These are phyloP conservation scores for Lasioglossum villosulum DNA, from an alignment of 2,888 invertebrate genomes.

Conservation along the genomic window DNA sequence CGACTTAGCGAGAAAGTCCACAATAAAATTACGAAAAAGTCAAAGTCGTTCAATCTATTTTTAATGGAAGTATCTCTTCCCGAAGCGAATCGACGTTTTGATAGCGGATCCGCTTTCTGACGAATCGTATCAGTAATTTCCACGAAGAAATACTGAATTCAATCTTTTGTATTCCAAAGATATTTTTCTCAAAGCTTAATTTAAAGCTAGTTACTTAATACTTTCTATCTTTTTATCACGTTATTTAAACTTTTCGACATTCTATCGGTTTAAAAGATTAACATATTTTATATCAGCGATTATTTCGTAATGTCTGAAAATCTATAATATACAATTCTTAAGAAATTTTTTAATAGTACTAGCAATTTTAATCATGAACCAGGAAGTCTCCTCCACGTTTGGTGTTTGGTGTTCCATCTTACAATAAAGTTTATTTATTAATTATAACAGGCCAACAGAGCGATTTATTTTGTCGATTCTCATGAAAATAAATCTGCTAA, in stretches of 20 bases:
- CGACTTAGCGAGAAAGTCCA: constrained; percentile 19
- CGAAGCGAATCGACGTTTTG: constrained; percentile 27
- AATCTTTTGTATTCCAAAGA: background rate
- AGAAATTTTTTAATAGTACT: too few relatives aligned
- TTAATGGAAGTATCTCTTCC: constrained; percentile 11
- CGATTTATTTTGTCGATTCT: too few relatives aligned
- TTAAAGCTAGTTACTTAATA: background rate
- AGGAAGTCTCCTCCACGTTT: too few relatives aligned
- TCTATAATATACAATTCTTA: too few relatives aligned
- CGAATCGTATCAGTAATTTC: background rate
- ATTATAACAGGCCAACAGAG: too few relatives aligned
- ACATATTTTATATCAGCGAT: background rate
- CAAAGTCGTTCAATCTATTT: constrained; percentile 48
- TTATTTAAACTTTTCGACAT: background rate
- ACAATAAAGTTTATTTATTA: too few relatives aligned
- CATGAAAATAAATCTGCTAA: too few relatives aligned
- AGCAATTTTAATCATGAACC: too few relatives aligned
- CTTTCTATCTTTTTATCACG: background rate
- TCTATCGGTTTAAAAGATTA: background rate
- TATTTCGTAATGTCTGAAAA: too few relatives aligned
- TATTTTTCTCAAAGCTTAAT: background rate
- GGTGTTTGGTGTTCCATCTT: too few relatives aligned
- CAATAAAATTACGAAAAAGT: constrained; percentile 61
- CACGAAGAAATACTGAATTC: background rate
- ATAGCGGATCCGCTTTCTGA: constrained; percentile 3